These are phyloP conservation scores for Hydrochoerus hydrochaeris DNA, from an alignment of 2,113 vertebrate species.

Conservation along the genomic window DNA sequence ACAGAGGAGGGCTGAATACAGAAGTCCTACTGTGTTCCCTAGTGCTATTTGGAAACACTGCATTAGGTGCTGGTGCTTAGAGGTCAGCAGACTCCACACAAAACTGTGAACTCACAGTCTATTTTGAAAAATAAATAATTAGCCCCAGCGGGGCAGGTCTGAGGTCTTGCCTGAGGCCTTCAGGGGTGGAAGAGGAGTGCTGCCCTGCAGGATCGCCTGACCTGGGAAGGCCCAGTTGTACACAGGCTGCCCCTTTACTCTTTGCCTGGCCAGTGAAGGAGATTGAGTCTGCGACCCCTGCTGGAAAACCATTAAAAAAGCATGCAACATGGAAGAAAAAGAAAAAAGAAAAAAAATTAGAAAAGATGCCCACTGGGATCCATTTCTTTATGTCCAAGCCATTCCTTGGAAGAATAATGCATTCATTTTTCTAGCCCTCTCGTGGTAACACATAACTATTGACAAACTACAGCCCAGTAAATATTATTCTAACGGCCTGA, in stretches of 20 bases:
- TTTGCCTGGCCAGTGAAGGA: background rate
- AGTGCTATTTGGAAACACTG: background rate
- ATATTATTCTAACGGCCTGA: slow-evolving; percentile 56
- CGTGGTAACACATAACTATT: slow-evolving; percentile 60
- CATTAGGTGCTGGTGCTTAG: background rate
- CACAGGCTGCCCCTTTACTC: background rate
- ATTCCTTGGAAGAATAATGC: slow-evolving; percentile 62
- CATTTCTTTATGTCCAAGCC: slow-evolving; percentile 53
- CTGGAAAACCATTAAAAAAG: slow-evolving; percentile 65
- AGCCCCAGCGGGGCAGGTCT: background rate
- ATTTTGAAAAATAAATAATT: background rate
- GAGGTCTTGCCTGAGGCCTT: background rate
- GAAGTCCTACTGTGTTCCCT: background rate
- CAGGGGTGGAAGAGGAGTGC: background rate
- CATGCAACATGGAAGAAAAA: background rate
- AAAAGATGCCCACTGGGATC: slow-evolving; percentile 55
- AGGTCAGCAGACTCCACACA: background rate
- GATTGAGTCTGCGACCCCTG: slow-evolving; percentile 55
- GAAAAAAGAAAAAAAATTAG: background rate
- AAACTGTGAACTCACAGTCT: background rate
- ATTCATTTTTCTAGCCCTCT: slow-evolving; percentile 70
- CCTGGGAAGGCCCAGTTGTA: background rate
- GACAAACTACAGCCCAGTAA: slow-evolving; percentile 61
- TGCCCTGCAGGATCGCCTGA: fast-evolving
- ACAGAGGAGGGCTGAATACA: background rate